Evolutionary conservation across 2,113 vertebrate species (phyloP).

Genomic region (Steatornis caripensis): DNA sequence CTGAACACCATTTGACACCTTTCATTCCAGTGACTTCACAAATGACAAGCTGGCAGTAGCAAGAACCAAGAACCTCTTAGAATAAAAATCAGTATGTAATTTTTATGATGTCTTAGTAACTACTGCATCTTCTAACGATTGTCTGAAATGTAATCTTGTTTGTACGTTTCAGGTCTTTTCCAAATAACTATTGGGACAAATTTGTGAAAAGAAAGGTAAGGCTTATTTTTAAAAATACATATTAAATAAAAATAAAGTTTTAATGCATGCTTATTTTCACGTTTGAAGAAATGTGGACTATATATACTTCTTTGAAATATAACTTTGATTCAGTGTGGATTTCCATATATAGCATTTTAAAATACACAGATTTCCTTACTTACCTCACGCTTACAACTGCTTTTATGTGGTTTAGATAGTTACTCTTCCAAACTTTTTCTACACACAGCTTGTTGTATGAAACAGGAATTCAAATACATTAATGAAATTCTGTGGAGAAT

Average conservation of each 20-base stretch:
- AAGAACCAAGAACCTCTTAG: background rate
- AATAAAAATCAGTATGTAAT: background rate
- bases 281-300: background rate
- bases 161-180: slow-evolving; percentile 85
- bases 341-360: background rate
- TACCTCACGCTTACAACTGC: background rate
- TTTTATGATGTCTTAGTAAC: background rate
- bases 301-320: background rate
- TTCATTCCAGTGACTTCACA: background rate
- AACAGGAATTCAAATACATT: background rate
- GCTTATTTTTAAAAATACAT: background rate
- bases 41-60: background rate
- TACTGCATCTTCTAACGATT: background rate
- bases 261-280: background rate
- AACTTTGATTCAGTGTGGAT: background rate
- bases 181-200: slow-evolving; percentile 98
- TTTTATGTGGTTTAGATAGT: background rate
- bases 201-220: slow-evolving; percentile 91
- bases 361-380: background rate
- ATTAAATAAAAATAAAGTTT: background rate
- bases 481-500: background rate
- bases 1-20: background rate
- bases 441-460: background rate
- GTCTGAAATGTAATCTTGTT: background rate
- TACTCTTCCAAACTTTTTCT: background rate